phyloP scores from a whole-genome alignment of 2,113 vertebrate genomes.

The Neogale vison region DNA sequence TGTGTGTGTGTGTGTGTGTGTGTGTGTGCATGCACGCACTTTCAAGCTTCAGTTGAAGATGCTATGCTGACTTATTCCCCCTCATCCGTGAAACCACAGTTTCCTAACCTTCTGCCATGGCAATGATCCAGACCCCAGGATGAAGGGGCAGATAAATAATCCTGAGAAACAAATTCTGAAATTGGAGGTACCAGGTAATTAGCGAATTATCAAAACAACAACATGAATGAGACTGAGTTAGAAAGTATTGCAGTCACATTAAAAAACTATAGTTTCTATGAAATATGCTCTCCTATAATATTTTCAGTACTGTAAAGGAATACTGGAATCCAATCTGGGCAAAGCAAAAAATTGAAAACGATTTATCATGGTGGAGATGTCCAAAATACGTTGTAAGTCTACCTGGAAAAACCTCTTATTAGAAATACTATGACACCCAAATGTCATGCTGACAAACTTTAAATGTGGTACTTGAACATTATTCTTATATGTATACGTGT shows the following conservation, averaged over 20 bases:
- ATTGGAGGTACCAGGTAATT: neutral
- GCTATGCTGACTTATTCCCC: neutral
- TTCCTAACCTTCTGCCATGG: neutral
- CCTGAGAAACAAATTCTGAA: neutral
- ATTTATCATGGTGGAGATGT: neutral
- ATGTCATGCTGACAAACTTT: neutral
- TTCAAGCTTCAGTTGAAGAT: neutral
- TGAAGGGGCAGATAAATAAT: neutral
- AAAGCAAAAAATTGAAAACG: neutral
- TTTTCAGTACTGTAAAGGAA: neutral
- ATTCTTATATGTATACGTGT: neutral
- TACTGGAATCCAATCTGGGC: neutral
- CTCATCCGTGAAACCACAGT: neutral
- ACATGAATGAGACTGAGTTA: neutral
- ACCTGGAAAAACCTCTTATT: neutral
- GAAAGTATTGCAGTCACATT: neutral
- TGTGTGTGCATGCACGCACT: fast-evolving
- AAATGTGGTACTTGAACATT: neutral
- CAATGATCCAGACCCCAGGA: neutral
- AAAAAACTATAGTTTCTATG: neutral
- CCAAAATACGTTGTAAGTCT: neutral
- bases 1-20: fast-evolving
- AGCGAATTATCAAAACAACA: neutral
- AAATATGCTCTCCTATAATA: neutral
- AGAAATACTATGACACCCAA: neutral